These are phyloP conservation scores for Altica lythri DNA, from an alignment of 2,888 invertebrate genomes.

Conservation along the genomic window DNA sequence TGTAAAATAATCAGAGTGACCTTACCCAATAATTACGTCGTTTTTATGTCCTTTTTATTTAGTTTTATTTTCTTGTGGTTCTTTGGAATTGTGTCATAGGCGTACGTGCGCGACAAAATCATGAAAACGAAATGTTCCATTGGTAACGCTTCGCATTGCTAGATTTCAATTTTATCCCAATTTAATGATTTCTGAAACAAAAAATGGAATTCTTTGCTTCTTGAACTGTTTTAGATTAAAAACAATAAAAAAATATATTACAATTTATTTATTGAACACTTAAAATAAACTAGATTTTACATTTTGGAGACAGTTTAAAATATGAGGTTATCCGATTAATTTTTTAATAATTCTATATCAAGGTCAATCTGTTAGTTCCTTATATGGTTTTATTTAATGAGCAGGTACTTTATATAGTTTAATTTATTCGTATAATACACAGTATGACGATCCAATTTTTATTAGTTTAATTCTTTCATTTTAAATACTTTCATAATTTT, in stretches of 20 bases:
- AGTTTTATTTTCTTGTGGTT: constrained; percentile 38
- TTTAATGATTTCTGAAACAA: constrained; percentile 8
- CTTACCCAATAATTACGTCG: constrained; percentile 46
- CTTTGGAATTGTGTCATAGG: constrained; percentile 43
- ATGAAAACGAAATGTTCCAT: constrained; percentile 34
- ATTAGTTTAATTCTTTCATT: no score
- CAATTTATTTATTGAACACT: no score
- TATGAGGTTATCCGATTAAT: no score
- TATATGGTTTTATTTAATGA: no score
- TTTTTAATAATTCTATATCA: no score
- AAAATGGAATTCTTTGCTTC: constrained; percentile 5
- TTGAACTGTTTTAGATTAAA: not conserved
- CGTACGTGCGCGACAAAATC: constrained; percentile 43
- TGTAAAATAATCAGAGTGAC: constrained; percentile 50
- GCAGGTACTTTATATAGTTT: no score
- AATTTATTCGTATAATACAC: no score
- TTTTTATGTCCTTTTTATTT: constrained; percentile 33
- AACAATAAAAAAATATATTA: no score
- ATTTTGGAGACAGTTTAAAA: no score
- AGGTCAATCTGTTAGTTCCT: no score
- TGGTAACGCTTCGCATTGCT: constrained; percentile 27
- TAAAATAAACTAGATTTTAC: not conserved
- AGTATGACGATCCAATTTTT: no score
- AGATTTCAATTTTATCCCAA: constrained; percentile 21
- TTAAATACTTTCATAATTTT: no score